Evolutionary conservation across 2,797 vertebrate genomes (phyloP), one percentile per base, ranked within the genome.

Genomic region (Phoebastria nigripes): DNA sequence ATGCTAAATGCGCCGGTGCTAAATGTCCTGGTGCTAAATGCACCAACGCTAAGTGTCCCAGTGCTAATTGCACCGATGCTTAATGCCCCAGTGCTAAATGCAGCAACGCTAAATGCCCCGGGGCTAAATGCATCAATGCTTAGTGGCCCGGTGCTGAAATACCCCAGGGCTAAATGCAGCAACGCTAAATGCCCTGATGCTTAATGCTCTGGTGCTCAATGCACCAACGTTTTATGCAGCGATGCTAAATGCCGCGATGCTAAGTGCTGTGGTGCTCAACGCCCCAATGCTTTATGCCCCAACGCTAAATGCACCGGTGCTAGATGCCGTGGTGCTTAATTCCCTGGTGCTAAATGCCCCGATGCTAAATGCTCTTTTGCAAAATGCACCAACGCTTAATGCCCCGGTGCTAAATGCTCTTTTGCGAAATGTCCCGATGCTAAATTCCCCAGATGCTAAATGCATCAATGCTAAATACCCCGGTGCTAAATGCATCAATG

Each of bases 231-330:
- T 24, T 19, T 6, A 46, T 21, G 44, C 44, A 11, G 9, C 4
- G 1, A 9, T 5, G 26, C 18, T 33, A 1, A 44, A 49, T 12
- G 8, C 8, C 2, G 9, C 4, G 4, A 8, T 3, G 54, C 11
- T 25, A 8, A 24, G 25, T 14, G 47, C 47, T 19, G 10, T 7
- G 17, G 8, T 2, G 29, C 58, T 22, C 10, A 11, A 35, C 18
- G 65, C 65, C 18, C 13, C 26, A 5, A 7, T 4, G 17, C 37
- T 41, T 7, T 14, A 21, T 26, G 6, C 24, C 16, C 65, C 11
- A 3, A 3, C 5, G n/a, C 33, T 20, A 16, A 65, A 65, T 20
- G 25, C 33, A 17, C 65, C 6, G 2, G 5, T 4, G 46, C 47
- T 49, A 14, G 15, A 15, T 49, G 9, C 20, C 9, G 20, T 20